Evolutionary conservation across 2,113 vertebrate species (phyloP).

Genomic region (Eolophus roseicapilla): DNA sequence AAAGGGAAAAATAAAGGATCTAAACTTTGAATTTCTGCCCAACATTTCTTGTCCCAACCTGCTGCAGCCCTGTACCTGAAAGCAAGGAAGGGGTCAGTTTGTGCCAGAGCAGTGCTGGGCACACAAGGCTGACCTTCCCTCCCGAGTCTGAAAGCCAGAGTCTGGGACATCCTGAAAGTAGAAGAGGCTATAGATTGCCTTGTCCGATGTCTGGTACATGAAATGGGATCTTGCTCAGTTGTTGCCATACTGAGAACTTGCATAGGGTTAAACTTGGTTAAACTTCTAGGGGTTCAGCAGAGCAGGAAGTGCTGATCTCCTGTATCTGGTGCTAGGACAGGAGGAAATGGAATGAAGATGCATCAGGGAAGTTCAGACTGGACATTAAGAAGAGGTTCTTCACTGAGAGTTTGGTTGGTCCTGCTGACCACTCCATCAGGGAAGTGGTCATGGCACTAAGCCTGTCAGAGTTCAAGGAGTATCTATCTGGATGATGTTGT

Average conservation of each 20-base stretch:
- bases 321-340: background rate
- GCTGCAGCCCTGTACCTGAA: background rate
- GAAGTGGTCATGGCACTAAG: background rate
- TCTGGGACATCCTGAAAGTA: background rate
- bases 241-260: background rate
- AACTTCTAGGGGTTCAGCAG: background rate
- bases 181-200: background rate
- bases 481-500: background rate
- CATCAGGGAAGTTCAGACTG: background rate
- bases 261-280: background rate
- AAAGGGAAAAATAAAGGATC: background rate
- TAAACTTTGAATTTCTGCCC: background rate
- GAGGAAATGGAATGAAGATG: background rate
- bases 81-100: background rate
- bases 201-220: background rate
- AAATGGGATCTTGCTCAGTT: background rate
- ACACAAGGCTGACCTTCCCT: background rate
- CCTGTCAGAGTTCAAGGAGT: background rate
- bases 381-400: background rate
- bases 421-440: background rate
- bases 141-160: background rate
- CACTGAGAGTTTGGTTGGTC: too few species aligned
- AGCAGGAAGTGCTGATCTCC: background rate
- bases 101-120: background rate
- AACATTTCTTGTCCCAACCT: background rate